A percentile compares a stretch with the other conserved stretches of the same genome.
Conservation (phyloP, 2,113 vertebrate species). For the Sakesphorus luctuosus region DNA sequence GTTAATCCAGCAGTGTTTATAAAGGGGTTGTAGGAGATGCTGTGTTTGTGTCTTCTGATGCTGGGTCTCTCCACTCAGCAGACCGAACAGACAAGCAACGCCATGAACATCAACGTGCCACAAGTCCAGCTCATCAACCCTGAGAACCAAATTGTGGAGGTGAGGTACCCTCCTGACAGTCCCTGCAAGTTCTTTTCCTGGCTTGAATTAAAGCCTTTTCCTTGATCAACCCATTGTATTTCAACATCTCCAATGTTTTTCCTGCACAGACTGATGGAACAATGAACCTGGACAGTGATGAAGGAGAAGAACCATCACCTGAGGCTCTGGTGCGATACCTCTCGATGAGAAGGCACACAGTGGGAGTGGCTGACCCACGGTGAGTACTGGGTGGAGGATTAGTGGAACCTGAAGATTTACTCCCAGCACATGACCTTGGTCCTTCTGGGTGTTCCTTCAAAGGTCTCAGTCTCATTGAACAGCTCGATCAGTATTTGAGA, state of each 20-base stretch:
- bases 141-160: conserved; percentile 99
- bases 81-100: conserved; percentile 85
- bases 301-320: conserved; percentile 95
- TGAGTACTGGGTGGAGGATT: conserved; percentile 28
- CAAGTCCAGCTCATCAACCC: conserved; percentile 99
- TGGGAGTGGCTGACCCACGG: conserved; percentile 97
- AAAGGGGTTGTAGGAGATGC: background rate
- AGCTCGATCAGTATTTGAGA: background rate
- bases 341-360: conserved; percentile 97
- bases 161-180: conserved; percentile 48
- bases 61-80: conserved; percentile 55
- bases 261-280: conserved; percentile 86
- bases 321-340: conserved; percentile 97
- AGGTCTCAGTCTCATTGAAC: background rate
- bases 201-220: background rate
- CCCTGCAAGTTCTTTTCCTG: background rate
- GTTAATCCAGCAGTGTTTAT: background rate
- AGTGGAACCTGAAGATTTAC: background rate
- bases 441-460: background rate
- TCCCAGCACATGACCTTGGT: background rate
- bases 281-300: conserved; percentile 95
- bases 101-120: conserved; percentile 92
- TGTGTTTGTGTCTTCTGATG: background rate
- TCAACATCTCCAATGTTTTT: background rate
- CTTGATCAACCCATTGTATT: background rate